Evolutionary conservation across 2,113 vertebrate genomes (phyloP).

Genomic region (Catharus minimus): DNA sequence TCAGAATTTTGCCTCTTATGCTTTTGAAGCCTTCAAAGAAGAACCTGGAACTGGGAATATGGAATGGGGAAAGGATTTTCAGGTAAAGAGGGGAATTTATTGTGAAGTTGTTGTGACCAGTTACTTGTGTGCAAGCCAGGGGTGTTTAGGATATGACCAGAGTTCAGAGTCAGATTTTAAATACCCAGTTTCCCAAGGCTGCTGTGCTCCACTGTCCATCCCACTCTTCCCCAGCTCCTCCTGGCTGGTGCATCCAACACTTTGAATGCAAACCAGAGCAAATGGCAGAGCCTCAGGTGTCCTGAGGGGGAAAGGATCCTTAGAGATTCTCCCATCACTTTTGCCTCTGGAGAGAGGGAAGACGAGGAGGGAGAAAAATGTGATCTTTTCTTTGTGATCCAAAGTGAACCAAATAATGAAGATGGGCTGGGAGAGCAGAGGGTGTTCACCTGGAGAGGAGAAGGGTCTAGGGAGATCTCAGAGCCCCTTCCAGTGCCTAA

Average conservation of each 20-base stretch:
- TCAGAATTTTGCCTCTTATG: neutral
- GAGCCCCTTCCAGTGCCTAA: neutral
- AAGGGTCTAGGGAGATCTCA: neutral
- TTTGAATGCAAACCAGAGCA: neutral
- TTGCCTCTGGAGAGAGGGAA: neutral
- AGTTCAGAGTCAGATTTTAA: neutral
- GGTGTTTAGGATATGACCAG: neutral
- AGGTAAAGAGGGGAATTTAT: neutral
- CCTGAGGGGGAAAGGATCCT: neutral
- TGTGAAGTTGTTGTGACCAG: neutral
- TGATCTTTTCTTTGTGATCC: neutral
- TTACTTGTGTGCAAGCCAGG: neutral
- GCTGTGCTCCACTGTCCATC: accelerated
- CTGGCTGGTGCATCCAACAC: accelerated
- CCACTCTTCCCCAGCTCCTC: neutral
- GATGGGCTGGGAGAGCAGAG: neutral
- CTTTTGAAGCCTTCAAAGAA: neutral
- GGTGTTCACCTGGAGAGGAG: accelerated
- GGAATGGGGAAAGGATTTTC: neutral
- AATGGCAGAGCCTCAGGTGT: neutral
- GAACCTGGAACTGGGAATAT: neutral
- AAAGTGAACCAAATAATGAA: neutral
- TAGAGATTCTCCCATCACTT: neutral
- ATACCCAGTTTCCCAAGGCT: accelerated
- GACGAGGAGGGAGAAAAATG: neutral